Percentiles rank a stretch among this genome's conserved stretches.
Evolutionary conservation across 2,797 vertebrate genomes (phyloP).

Genomic region (Emys orbicularis): DNA sequence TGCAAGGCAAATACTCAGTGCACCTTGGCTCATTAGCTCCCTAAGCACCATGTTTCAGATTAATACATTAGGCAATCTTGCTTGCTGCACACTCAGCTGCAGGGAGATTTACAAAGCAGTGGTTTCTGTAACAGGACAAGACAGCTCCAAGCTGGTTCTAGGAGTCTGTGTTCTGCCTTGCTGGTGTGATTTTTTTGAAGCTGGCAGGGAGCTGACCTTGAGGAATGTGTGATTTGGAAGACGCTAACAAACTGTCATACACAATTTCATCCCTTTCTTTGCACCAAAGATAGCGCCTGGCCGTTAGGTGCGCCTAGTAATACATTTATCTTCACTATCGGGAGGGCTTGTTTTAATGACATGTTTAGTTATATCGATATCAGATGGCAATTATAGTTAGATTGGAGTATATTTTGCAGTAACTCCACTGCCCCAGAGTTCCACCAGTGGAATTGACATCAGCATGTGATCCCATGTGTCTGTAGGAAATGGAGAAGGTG

Average conservation of each 20-base stretch:
- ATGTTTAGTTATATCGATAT: background rate
- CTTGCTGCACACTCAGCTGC: constrained; percentile 14
- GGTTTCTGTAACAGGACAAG: background rate
- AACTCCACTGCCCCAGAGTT: background rate
- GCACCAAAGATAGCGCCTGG: background rate
- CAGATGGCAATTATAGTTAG: background rate
- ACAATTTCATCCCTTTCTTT: background rate
- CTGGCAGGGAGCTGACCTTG: background rate
- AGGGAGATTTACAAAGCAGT: constrained; percentile 26
- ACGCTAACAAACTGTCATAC: background rate
- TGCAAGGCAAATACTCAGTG: background rate
- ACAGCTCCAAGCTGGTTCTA: constrained; percentile 7
- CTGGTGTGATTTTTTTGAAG: background rate
- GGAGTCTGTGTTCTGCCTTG: constrained; percentile 25
- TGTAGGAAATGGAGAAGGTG: background rate
- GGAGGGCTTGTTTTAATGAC: background rate
- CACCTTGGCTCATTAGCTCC: constrained; percentile 29
- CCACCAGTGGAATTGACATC: background rate
- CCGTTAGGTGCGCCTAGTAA: rapidly evolving
- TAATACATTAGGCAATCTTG: constrained; percentile 30
- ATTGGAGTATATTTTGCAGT: background rate
- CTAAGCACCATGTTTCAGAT: background rate
- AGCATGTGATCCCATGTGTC: background rate
- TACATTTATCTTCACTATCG: background rate
- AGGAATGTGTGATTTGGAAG: background rate